phyloP scores from a whole-genome alignment of 2,888 invertebrate genomes.

The Incurvaria masculella region DNA sequence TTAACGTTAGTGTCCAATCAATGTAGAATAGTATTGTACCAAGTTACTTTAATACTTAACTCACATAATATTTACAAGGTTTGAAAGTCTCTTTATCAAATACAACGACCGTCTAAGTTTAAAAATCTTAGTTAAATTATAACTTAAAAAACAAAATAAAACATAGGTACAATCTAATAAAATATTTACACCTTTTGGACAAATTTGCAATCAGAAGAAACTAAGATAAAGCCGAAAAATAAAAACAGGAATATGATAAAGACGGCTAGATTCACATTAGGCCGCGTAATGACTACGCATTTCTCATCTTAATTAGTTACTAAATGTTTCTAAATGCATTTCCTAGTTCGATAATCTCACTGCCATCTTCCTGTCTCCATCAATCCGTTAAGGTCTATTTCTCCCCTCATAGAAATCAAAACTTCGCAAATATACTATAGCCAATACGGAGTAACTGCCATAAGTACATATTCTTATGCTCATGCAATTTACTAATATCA shows the following conservation, averaged over 20 bases:
- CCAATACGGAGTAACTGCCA: too few relatives aligned
- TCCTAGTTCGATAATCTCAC: not conserved
- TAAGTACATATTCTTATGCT: not conserved
- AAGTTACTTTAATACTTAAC: constrained; percentile 28
- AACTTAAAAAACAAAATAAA: constrained; percentile 38
- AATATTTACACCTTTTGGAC: constrained; percentile 48
- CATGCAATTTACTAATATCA: not conserved
- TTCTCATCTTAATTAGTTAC: not conserved
- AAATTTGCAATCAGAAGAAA: too few relatives aligned
- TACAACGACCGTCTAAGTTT: not conserved
- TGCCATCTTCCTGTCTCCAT: not conserved
- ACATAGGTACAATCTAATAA: constrained; percentile 39
- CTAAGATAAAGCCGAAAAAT: not conserved
- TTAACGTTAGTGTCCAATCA: not conserved
- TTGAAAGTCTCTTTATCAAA: constrained; percentile 49
- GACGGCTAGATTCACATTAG: not conserved
- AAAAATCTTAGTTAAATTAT: constrained; percentile 39
- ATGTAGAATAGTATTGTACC: not conserved
- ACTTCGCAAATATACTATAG: not conserved
- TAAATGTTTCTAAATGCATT: not conserved
- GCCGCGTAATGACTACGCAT: not conserved
- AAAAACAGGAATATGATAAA: not conserved
- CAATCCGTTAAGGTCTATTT: not conserved
- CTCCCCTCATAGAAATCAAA: not conserved
- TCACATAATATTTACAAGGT: constrained; percentile 54